Conservation (phyloP, 2,797 vertebrate genomes). For the Poeciliopsis presidionis region DNA sequence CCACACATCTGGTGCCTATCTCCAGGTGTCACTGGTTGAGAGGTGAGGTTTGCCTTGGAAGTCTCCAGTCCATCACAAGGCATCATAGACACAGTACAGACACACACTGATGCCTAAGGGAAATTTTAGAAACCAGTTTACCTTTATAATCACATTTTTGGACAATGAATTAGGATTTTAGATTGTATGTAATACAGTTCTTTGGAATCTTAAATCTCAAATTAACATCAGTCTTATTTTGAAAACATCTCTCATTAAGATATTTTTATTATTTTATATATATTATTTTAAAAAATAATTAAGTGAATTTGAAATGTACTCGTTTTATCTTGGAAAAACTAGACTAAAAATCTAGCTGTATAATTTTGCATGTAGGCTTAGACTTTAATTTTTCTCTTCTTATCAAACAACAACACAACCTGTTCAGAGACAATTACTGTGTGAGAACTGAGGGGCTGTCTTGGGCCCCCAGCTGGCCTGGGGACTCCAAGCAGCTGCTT, state of each 20-base stretch:
- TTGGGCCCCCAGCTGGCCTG: background rate
- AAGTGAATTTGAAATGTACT: background rate
- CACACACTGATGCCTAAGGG: background rate
- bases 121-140: background rate
- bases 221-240: background rate
- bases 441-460: background rate
- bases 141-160: background rate
- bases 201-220: background rate
- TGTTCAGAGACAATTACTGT: background rate
- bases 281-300: background rate
- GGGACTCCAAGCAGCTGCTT: background rate
- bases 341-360: background rate
- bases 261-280: background rate
- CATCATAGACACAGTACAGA: background rate
- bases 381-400: background rate
- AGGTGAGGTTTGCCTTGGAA: background rate
- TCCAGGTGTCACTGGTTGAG: background rate
- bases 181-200: background rate
- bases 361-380: background rate
- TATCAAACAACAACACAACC: background rate
- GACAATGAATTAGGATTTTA: background rate
- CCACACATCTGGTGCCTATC: background rate
- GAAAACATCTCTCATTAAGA: background rate
- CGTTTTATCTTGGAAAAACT: background rate
- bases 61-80: background rate